A percentile compares a stretch with the other conserved stretches of the same genome.
Evolutionary conservation across 2,888 invertebrate genomes (phyloP).

Genomic region (Isoperla grammatica): DNA sequence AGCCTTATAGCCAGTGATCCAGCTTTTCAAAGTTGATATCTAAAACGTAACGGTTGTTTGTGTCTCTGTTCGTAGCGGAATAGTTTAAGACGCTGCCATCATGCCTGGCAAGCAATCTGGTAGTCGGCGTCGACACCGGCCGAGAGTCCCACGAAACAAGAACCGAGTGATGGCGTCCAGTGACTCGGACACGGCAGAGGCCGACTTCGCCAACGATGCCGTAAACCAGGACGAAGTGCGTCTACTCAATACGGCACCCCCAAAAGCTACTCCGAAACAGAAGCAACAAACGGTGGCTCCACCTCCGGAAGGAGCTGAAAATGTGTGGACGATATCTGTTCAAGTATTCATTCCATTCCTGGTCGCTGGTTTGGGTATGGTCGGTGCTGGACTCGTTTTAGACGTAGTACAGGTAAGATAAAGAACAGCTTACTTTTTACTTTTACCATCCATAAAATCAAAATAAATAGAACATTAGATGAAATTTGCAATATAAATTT

Average conservation of each 20-base stretch:
- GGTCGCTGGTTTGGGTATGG: conserved; percentile 86
- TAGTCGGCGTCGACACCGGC: conserved; percentile 21
- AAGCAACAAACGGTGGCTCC: background rate
- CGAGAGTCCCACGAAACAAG: conserved; percentile 13
- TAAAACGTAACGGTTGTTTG: no score
- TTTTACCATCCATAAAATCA: no score
- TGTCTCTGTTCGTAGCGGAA: no score
- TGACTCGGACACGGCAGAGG: conserved; percentile 3
- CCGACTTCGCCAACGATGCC: background rate
- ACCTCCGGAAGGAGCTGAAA: conserved; percentile 22
- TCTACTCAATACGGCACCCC: background rate
- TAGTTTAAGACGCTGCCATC: conserved; percentile 34
- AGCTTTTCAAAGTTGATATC: no score
- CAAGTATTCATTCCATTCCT: conserved; percentile 82
- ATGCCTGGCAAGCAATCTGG: conserved; percentile 26
- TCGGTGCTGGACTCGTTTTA: conserved; percentile 80
- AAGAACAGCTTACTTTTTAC: background rate
- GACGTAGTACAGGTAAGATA: conserved; percentile 65
- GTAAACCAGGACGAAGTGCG: no score
- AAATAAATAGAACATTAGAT: no score
- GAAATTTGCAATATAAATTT: no score
- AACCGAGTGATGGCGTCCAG: conserved; percentile 18
- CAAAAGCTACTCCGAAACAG: background rate
- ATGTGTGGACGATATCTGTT: conserved; percentile 43
- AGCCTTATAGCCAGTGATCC: no score